phyloP scores from a whole-genome alignment of 2,888 invertebrate species.

The Ptilodon capucinus region DNA sequence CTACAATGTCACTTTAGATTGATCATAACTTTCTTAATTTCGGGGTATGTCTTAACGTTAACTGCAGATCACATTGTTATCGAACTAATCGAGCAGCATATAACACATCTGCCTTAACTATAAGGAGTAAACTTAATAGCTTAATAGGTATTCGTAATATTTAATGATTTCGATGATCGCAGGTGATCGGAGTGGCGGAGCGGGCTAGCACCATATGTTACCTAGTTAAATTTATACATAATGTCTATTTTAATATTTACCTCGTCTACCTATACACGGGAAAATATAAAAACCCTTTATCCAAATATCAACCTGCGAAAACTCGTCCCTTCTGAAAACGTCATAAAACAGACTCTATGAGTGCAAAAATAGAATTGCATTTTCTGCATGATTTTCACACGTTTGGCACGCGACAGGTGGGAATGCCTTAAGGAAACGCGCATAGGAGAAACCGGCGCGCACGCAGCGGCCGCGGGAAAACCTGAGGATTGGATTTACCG shows the following conservation, averaged over 20 bases:
- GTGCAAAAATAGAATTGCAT: not conserved
- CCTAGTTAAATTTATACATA: too few species aligned
- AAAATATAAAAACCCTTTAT: not conserved
- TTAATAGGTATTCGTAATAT: too few species aligned
- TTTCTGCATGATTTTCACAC: not conserved
- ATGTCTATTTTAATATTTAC: not conserved
- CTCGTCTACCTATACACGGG: not conserved
- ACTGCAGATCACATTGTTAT: too few species aligned
- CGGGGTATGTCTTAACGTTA: too few species aligned
- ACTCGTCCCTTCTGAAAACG: not conserved
- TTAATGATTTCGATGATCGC: too few species aligned
- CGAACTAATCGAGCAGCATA: too few species aligned
- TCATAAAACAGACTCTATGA: not conserved
- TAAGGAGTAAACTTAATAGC: too few species aligned
- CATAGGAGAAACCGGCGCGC: not conserved
- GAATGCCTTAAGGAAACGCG: not conserved
- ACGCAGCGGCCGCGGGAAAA: slow-evolving; percentile 8
- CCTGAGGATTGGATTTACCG: slow-evolving; percentile 20
- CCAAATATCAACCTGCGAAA: not conserved
- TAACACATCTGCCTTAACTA: too few species aligned
- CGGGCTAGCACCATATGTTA: too few species aligned
- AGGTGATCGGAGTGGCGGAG: too few species aligned
- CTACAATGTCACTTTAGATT: too few species aligned
- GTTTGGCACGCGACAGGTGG: slow-evolving; percentile 1
- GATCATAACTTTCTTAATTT: too few species aligned